A percentile compares a stretch with the other conserved stretches of the same genome.
phyloP scores from a whole-genome alignment of 2,888 invertebrate species.

The Lasioglossum figueresi region DNA sequence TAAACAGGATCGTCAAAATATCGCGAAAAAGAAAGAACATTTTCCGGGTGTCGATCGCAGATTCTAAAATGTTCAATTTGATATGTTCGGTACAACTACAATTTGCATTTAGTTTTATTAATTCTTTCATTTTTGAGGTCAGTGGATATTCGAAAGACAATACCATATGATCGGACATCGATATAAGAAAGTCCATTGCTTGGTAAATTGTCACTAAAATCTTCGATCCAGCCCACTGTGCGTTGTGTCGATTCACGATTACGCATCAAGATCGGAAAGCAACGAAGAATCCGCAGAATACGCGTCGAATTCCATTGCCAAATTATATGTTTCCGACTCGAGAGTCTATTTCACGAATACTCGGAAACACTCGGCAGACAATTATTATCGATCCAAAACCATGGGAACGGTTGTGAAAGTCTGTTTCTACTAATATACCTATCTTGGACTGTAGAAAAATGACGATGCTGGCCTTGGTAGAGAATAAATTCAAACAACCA shows the following conservation, averaged over 20 bases:
- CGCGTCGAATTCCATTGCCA: slow-evolving; percentile 47
- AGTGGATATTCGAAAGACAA: too few relatives aligned
- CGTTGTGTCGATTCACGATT: neutral
- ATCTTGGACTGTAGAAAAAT: neutral
- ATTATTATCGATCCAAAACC: slow-evolving; percentile 35
- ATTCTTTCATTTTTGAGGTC: too few relatives aligned
- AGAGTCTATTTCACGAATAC: slow-evolving; percentile 34
- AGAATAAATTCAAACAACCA: slow-evolving; percentile 8
- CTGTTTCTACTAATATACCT: neutral
- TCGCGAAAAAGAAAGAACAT: too few relatives aligned
- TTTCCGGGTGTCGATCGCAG: too few relatives aligned
- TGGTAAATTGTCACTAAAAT: too few relatives aligned
- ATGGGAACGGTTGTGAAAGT: slow-evolving; percentile 24
- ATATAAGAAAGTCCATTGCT: too few relatives aligned
- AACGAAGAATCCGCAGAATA: slow-evolving; percentile 43
- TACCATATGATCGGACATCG: too few relatives aligned
- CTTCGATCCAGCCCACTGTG: too few relatives aligned
- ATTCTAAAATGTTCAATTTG: too few relatives aligned
- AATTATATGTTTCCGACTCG: slow-evolving; percentile 46
- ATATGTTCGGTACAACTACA: too few relatives aligned
- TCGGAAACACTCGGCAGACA: slow-evolving; percentile 23
- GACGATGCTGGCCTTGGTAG: neutral
- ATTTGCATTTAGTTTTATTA: too few relatives aligned
- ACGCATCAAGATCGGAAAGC: slow-evolving; percentile 24
- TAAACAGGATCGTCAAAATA: too few relatives aligned